Conservation (phyloP, 1,140 invertebrate genomes). For the Drosophila tani region DNA sequence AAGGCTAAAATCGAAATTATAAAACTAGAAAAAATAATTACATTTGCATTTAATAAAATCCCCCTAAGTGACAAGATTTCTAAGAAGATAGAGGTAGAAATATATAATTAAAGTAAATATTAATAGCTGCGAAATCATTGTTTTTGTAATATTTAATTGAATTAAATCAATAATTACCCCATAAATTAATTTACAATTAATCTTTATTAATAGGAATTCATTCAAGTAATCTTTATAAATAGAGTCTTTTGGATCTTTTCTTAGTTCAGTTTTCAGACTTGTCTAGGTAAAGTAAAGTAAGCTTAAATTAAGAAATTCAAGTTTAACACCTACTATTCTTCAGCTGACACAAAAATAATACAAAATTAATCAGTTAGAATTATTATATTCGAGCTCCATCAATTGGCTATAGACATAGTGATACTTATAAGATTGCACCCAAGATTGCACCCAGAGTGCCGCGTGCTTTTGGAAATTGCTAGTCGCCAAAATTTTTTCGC, state of each 20-base stretch:
- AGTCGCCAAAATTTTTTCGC: background rate
- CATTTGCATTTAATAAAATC: background rate
- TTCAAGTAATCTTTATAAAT: background rate
- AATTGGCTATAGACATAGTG: too few relatives aligned
- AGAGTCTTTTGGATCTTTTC: too few relatives aligned
- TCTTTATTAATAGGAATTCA: background rate
- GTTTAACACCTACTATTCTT: too few relatives aligned
- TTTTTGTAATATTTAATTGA: background rate
- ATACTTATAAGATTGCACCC: too few relatives aligned
- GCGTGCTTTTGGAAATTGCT: slow-evolving; percentile 49
- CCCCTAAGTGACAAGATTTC: background rate
- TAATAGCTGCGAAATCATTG: background rate
- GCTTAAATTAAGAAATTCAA: too few relatives aligned
- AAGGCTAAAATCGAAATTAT: background rate
- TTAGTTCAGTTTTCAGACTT: too few relatives aligned
- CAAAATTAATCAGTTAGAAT: too few relatives aligned
- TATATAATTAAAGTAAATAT: too few relatives aligned
- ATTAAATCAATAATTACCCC: background rate
- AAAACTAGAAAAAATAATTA: background rate
- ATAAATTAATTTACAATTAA: too few relatives aligned
- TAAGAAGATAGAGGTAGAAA: background rate
- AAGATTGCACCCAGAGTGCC: slow-evolving; percentile 46
- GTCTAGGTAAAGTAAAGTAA: too few relatives aligned
- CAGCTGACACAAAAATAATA: too few relatives aligned
- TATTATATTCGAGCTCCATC: too few relatives aligned